phyloP scores from a whole-genome alignment of 2,797 vertebrate species.

The Uromys caudimaculatus region DNA sequence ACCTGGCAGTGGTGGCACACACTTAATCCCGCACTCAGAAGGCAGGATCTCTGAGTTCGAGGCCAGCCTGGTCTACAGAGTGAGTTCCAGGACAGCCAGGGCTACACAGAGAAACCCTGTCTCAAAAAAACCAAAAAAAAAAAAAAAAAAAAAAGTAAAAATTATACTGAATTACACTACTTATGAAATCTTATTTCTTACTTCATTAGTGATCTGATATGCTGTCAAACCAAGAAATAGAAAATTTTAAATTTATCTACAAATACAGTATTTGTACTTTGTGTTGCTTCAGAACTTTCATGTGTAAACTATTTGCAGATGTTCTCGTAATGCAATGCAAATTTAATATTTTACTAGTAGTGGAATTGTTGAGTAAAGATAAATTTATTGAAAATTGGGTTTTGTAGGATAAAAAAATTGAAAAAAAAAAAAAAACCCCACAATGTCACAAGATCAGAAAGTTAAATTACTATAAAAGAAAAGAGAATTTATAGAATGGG shows the following conservation, averaged over 20 bases:
- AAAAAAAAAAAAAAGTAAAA: neutral
- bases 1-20: neutral
- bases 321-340: neutral
- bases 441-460: neutral
- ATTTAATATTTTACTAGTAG: neutral
- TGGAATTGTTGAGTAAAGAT: conserved; percentile 39
- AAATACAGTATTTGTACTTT: neutral
- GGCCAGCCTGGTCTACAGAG: neutral
- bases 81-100: neutral
- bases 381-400: conserved; percentile 26
- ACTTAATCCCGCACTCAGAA: neutral
- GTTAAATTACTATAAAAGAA: conserved; percentile 12
- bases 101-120: neutral
- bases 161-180: neutral
- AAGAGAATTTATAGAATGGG: neutral
- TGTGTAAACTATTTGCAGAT: conserved; percentile 3
- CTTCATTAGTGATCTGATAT: neutral
- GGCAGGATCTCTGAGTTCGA: neutral
- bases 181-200: conserved; percentile 31
- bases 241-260: neutral
- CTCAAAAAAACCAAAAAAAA: neutral
- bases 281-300: conserved; percentile 28
- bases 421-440: neutral
- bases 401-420: conserved; percentile 30
- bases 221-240: neutral